Conservation (phyloP, 2,797 vertebrate genomes). For the Cynopterus sphinx region DNA sequence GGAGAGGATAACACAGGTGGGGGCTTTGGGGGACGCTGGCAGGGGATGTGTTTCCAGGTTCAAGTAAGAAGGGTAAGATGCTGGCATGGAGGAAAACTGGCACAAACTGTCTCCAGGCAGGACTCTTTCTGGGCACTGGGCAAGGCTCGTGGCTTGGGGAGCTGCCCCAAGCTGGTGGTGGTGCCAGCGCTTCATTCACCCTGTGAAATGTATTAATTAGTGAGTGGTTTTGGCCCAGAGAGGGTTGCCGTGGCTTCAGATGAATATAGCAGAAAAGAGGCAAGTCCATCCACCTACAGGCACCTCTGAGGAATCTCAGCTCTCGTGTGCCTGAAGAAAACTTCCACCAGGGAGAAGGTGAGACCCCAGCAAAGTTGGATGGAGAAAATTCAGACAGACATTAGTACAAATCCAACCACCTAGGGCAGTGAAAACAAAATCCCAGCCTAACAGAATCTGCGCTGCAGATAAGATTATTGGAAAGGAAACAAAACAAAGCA, state of each 20-base stretch:
- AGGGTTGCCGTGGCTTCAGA: conserved; percentile 59
- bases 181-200: conserved; percentile 54
- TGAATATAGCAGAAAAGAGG: conserved; percentile 44
- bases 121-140: conserved; percentile 52
- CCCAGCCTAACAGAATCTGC: background rate
- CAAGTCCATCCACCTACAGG: background rate
- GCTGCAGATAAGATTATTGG: background rate
- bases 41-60: background rate
- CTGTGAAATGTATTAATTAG: conserved; percentile 67
- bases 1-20: background rate
- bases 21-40: background rate
- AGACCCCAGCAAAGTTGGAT: background rate
- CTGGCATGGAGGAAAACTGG: conserved; percentile 33
- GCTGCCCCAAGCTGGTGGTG: conserved; percentile 14
- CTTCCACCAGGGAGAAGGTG: background rate
- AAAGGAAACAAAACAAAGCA: background rate
- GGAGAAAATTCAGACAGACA: background rate
- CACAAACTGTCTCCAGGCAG: background rate
- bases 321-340: background rate
- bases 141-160: conserved; percentile 54
- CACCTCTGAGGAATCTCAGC: background rate
- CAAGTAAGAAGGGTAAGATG: background rate
- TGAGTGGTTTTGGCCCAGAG: conserved; percentile 57
- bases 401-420: background rate
- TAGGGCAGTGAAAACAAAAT: background rate